Evolutionary conservation across 2,113 vertebrate species (phyloP), one percentile per base, ranked within the genome.

Genomic region (Brachyistius frenatus): DNA sequence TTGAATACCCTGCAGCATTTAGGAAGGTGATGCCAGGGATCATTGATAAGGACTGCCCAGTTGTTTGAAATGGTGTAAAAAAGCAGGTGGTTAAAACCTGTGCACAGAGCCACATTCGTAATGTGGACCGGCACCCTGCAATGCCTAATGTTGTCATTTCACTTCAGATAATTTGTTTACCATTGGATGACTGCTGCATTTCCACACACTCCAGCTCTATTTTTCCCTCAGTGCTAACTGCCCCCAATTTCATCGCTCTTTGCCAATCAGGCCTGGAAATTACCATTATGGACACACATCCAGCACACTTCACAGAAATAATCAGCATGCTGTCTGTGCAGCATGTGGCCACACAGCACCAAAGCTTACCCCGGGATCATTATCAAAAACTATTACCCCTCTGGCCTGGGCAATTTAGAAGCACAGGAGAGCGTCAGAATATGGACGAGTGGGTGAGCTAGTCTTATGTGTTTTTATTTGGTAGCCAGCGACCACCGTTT

Each of bases 161-260:
- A 88, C 89, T 90, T 88, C 76, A 83, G 64, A 92, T 89, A 90
- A 91, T 91, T 89, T 92, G 92, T 93, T 93, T 94, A 91, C 88
- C 73, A 79, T 86, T 87, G 78, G 78, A 72, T 4, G 41, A 70
- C 80, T 78, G 66, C 82, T 56, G 72, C 82, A 82, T 90, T 89
- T 89, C 80, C 83, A 89, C 87, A 89, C 81, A 84, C 87, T 87
- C 73, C 75, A 76, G 71, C 66, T 31, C 77, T 80, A 86, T 87
- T 89, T 90, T 56, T 71, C 78, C 87, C 75, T 90, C 68, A 56
- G 49, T 67, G 80, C 88, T 89, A 90, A 91, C 86, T 91, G 86
- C 83, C 82, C 89, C 86, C 88, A 89, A 88, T 92, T 91, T 90
- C 86, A 83, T 79, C 78, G 72, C 85, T 86, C 83, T 88, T 83